Conservation (phyloP, 1,140 invertebrate species). For the Panagrolaimus sp. region DNA sequence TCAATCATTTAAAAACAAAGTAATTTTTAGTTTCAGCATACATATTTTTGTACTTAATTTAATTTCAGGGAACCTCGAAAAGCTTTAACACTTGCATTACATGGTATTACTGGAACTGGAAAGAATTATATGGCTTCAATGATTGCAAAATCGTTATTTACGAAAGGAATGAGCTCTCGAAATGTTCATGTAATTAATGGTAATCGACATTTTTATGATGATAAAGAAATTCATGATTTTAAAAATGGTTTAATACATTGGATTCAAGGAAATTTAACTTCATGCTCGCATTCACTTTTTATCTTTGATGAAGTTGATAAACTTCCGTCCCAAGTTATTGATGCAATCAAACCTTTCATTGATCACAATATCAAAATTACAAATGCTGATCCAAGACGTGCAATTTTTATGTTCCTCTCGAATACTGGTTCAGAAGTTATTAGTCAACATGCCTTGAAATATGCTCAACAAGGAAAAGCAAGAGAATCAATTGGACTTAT, state of each 20-base stretch:
- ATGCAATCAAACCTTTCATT: conserved; percentile 79
- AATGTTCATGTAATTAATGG: conserved; percentile 10
- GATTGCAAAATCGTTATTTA: conserved; percentile 73
- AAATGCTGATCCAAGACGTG: conserved; percentile 65
- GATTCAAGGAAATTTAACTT: not conserved
- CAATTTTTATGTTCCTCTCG: conserved; percentile 84
- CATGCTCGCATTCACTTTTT: conserved; percentile 70
- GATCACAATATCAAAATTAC: conserved; percentile 71
- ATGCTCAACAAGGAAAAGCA: conserved; percentile 67
- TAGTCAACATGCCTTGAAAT: conserved; percentile 65
- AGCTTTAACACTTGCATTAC: not conserved
- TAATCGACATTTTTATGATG: not conserved
- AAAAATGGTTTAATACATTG: not conserved
- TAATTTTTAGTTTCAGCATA: not conserved
- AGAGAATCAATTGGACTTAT: conserved; percentile 69
- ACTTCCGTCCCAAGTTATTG: conserved; percentile 76
- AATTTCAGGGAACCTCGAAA: conserved; percentile 7
- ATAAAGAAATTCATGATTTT: not conserved
- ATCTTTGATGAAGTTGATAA: conserved; percentile 97
- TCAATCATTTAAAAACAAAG: conserved; percentile 5
- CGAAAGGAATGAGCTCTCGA: conserved; percentile 51
- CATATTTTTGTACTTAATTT: not conserved
- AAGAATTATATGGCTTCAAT: conserved; percentile 80
- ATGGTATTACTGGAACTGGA: conserved; percentile 64
- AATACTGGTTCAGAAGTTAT: conserved; percentile 75